Conservation (phyloP, 92 coral and sea anemone species). For the Palythoa grandiflora region DNA sequence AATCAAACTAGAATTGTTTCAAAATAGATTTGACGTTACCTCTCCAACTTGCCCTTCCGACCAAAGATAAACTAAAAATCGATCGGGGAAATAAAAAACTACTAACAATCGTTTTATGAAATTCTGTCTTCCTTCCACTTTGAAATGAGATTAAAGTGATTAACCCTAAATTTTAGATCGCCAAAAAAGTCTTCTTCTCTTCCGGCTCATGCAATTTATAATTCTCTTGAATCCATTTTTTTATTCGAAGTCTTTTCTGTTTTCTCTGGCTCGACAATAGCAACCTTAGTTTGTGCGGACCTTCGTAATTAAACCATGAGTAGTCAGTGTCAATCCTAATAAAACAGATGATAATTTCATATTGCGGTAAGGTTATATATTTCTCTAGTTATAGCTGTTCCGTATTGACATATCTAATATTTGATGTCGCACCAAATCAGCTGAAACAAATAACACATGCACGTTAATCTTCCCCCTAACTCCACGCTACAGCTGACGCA, state of each 20-base stretch:
- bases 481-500: conserved; percentile 42
- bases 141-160: conserved; percentile 45
- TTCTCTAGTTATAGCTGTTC: conserved; percentile 30
- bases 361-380: conserved; percentile 24
- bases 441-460: conserved; percentile 31
- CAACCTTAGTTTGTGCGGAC: background rate
- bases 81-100: conserved; percentile 14
- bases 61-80: conserved; percentile 29
- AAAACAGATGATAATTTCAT: background rate
- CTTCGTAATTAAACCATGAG: conserved; percentile 22
- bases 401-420: conserved; percentile 38
- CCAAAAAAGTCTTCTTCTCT: conserved; percentile 4
- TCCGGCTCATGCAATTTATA: conserved; percentile 28
- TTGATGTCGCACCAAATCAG: conserved; percentile 36
- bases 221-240: conserved; percentile 20
- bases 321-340: conserved; percentile 3
- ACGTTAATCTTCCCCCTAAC: conserved; percentile 37
- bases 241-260: background rate
- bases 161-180: conserved; percentile 20
- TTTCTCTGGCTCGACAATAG: conserved; percentile 37
- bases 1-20: conserved; percentile 36
- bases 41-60: conserved; percentile 38
- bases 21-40: conserved; percentile 40
- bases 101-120: conserved; percentile 17
- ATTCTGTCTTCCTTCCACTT: conserved; percentile 26